Evolutionary conservation across 2,113 vertebrate species (phyloP), one percentile per base, ranked within the genome.

Genomic region (Phaetusa simplex): DNA sequence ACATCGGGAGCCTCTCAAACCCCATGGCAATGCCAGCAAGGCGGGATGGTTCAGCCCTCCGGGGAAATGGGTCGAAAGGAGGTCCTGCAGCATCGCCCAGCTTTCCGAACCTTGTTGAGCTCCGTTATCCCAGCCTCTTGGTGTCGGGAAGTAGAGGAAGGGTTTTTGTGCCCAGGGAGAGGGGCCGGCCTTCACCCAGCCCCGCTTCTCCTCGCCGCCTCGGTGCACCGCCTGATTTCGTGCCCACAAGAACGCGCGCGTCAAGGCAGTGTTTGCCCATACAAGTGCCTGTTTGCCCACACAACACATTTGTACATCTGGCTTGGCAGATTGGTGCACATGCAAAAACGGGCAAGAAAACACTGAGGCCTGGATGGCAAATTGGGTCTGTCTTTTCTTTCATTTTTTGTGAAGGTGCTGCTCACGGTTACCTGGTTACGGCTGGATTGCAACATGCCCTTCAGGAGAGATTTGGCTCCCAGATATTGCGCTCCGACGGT

Each of bases 301-400:
- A 97, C 71, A 90, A 50, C 82, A 27, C 95, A 66, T 95, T 96
- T 85, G 96, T 97, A 96, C 94, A 96, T 96, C 97, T 97, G 97
- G 86, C 64, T 95, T 96, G 94, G 95, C 97, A 97, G 96, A 97
- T 94, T 89, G 95, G 91, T 94, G 95, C 89, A 94, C 95, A 94
- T 72, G 89, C 5, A 11, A 88, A 97, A 97, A 95, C 32, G 91
- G 87, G 94, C 89, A 94, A 90, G 87, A 47, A 95, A 97, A 88
- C 34, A 40, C 82, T 50, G 40, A 90, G 91, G 93, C 59, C 87
- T 88, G 87, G 45, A 66, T 93, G 93, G 90, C 74, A 93, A 95
- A 93, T 27, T 70, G 0, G 78, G 79, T 58, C 66, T 91, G 62
- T 2, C 65, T 80, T 70, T 11, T 11, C 7, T 17, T 32, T 38